These are phyloP conservation scores for Pseudorhiza aurosa DNA, from an alignment of 30 jellyfish, hydroid and myxozoan genomes.

Conservation along the genomic window DNA sequence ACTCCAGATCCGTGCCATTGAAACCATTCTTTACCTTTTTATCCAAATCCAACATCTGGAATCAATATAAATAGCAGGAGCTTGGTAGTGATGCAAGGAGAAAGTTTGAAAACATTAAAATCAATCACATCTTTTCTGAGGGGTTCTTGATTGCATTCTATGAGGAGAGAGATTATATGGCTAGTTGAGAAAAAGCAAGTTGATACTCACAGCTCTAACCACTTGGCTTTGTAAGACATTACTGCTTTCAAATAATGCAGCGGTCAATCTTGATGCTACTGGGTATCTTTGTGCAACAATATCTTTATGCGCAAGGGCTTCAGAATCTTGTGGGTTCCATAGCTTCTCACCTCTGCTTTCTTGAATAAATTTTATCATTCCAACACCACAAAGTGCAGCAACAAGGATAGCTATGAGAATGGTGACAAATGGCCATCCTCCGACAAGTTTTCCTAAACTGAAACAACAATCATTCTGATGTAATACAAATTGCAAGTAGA, in stretches of 20 bases:
- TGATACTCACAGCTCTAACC: conserved; percentile 72
- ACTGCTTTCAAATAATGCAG: conserved; percentile 57
- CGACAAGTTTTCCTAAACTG: conserved; percentile 71
- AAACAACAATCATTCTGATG: too few relatives aligned
- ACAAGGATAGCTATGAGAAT: conserved; percentile 46
- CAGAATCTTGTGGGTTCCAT: conserved; percentile 87
- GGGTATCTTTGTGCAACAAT: conserved; percentile 59
- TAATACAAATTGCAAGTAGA: too few relatives aligned
- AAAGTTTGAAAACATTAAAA: too few relatives aligned
- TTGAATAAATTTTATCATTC: conserved; percentile 56
- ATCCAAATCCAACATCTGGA: conserved; percentile 59
- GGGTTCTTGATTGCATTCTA: too few relatives aligned
- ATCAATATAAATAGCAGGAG: background rate
- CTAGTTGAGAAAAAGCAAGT: too few relatives aligned
- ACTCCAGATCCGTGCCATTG: conserved; percentile 59
- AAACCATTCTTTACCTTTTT: conserved; percentile 25
- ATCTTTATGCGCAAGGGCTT: conserved; percentile 55
- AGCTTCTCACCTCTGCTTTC: conserved; percentile 86
- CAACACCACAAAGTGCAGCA: conserved; percentile 75
- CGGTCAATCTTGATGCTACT: conserved; percentile 33
- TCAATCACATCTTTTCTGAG: too few relatives aligned
- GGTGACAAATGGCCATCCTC: conserved; percentile 48
- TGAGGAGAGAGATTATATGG: too few relatives aligned
- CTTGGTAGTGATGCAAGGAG: too few relatives aligned
- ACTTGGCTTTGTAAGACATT: conserved; percentile 59